Evolutionary conservation across 2,797 vertebrate genomes (phyloP).

Genomic region (Sebastes itinus): DNA sequence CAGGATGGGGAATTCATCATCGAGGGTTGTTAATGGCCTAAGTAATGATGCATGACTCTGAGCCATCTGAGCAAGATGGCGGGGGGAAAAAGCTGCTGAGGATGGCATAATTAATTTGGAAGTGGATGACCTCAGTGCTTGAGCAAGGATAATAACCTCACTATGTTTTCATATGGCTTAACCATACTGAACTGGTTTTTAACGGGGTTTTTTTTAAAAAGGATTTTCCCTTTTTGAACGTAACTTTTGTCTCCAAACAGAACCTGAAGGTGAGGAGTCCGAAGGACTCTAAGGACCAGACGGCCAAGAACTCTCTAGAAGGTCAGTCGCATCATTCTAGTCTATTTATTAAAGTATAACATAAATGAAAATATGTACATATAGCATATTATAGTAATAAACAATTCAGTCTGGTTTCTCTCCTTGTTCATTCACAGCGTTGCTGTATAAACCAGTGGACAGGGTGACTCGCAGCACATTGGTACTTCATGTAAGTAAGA

Average conservation of each 20-base stretch:
- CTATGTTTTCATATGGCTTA: not conserved
- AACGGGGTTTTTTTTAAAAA: not conserved
- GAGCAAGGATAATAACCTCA: conserved; percentile 30
- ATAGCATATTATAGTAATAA: not conserved
- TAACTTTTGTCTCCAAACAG: conserved; percentile 71
- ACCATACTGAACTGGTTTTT: not conserved
- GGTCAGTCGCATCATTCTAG: conserved; percentile 81
- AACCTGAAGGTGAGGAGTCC: conserved; percentile 94
- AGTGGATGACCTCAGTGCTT: conserved; percentile 53
- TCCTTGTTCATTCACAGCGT: conserved; percentile 76
- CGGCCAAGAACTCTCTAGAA: conserved; percentile 93
- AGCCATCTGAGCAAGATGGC: conserved; percentile 61
- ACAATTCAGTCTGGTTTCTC: not conserved
- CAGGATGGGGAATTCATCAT: conserved; percentile 62
- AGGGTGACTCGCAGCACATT: conserved; percentile 96
- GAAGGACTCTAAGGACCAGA: conserved; percentile 93
- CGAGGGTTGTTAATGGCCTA: conserved; percentile 63
- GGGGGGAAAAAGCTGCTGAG: conserved; percentile 36
- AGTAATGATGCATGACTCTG: conserved; percentile 68
- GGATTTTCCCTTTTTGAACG: not conserved
- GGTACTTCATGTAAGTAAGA: conserved; percentile 93
- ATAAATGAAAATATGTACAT: not conserved
- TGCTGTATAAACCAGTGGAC: conserved; percentile 98
- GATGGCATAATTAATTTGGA: conserved; percentile 59
- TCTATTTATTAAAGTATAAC: not conserved